These are phyloP conservation scores for Poeciliopsis turneri DNA, from an alignment of 2,797 vertebrate species.

Conservation along the genomic window DNA sequence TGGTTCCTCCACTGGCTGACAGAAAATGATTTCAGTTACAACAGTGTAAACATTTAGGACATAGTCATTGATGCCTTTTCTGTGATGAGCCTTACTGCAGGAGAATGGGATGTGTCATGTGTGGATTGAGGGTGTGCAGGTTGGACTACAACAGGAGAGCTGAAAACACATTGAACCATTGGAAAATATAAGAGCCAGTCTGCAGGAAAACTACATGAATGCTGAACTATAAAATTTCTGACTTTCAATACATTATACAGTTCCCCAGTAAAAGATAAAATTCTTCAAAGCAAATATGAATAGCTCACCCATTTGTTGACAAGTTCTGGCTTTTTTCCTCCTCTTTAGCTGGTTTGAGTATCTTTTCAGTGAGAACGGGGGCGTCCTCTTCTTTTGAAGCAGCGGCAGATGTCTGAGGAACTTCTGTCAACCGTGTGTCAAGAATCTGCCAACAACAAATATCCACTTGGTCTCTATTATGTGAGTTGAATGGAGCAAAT, in stretches of 20 bases:
- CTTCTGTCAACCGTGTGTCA: slow-evolving; percentile 70
- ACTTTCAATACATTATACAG: background rate
- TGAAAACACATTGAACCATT: slow-evolving; percentile 41
- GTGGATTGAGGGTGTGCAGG: slow-evolving; percentile 32
- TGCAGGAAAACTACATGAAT: background rate
- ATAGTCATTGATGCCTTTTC: background rate
- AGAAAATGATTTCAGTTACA: slow-evolving; percentile 10
- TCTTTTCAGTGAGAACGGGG: slow-evolving; percentile 18
- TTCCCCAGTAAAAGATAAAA: background rate
- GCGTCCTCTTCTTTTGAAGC: slow-evolving; percentile 46
- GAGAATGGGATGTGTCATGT: slow-evolving; percentile 31
- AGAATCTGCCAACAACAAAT: slow-evolving; percentile 71
- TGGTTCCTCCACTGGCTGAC: slow-evolving; percentile 46
- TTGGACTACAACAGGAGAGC: slow-evolving; percentile 31
- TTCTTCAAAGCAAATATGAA: slow-evolving; percentile 6
- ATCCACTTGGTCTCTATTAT: background rate
- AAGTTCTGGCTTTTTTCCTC: slow-evolving; percentile 49
- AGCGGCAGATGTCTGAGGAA: slow-evolving; percentile 39
- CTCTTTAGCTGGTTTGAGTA: slow-evolving; percentile 33
- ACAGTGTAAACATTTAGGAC: slow-evolving; percentile 8
- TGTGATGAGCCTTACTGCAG: slow-evolving; percentile 53
- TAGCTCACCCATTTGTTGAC: slow-evolving; percentile 63
- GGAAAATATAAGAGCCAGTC: slow-evolving; percentile 22
- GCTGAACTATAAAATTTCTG: background rate
- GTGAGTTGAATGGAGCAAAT: background rate